phyloP scores from a whole-genome alignment of 2,888 invertebrate species.

The Ichneumoninae sp. region DNA sequence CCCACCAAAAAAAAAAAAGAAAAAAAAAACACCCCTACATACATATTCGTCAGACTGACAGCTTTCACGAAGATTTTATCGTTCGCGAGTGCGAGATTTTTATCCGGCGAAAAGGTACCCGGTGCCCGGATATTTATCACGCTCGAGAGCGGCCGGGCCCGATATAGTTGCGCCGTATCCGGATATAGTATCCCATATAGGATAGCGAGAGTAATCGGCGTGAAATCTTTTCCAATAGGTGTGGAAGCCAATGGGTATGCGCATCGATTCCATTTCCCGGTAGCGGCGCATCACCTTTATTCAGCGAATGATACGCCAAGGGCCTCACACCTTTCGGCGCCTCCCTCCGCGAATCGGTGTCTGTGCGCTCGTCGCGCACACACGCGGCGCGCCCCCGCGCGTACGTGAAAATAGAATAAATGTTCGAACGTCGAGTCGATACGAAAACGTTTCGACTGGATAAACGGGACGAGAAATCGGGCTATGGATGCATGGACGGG shows the following conservation, averaged over 20 bases:
- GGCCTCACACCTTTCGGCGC: conserved; percentile 19
- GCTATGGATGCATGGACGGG: conserved; percentile 16
- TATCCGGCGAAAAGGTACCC: conserved; percentile 29
- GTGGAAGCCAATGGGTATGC: conserved; percentile 61
- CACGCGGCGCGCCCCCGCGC: background rate
- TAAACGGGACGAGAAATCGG: conserved; percentile 47
- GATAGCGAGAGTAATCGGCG: conserved; percentile 60
- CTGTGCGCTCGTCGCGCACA: background rate
- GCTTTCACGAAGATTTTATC: conserved; percentile 58
- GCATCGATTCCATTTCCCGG: conserved; percentile 62
- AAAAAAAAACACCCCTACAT: conserved; percentile 30
- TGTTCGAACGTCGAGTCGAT: conserved; percentile 56
- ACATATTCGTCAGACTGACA: conserved; percentile 63
- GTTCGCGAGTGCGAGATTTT: conserved; percentile 53
- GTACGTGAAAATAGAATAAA: conserved; percentile 62
- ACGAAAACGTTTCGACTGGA: conserved; percentile 62
- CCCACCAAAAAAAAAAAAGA: background rate
- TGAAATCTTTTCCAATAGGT: conserved; percentile 66
- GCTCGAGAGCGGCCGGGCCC: conserved; percentile 25
- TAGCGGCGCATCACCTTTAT: conserved; percentile 61
- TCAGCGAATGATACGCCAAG: conserved; percentile 57
- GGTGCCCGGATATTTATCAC: conserved; percentile 62
- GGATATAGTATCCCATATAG: background rate
- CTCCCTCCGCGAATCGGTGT: background rate
- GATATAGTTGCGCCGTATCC: conserved; percentile 25